These are phyloP conservation scores for Chaetorhynchus papuensis DNA, from an alignment of 2,113 vertebrate species.

Conservation along the genomic window DNA sequence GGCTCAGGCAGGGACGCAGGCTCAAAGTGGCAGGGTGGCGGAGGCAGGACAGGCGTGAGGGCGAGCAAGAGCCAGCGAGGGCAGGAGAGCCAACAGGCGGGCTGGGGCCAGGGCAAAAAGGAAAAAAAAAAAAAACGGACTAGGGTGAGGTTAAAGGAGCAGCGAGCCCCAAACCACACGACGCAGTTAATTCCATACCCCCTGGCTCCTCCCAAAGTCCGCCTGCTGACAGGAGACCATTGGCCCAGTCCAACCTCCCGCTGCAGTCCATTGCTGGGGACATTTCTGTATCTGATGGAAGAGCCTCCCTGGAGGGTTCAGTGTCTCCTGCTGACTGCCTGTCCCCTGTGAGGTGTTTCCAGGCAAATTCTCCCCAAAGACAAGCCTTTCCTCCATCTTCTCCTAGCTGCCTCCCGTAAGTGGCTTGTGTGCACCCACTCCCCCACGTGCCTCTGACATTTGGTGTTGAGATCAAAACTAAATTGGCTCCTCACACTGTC, in stretches of 20 bases:
- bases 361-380: not conserved
- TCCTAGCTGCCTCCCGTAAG: not conserved
- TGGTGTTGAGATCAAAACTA: not conserved
- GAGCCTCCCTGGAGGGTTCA: too few relatives aligned
- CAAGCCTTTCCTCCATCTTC: not conserved
- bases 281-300: rapidly evolving
- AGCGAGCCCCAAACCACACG: not conserved
- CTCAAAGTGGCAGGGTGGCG: not conserved
- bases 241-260: too few relatives aligned
- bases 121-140: rapidly evolving
- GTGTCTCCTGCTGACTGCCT: not conserved
- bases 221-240: not conserved
- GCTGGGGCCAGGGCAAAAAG: not conserved
- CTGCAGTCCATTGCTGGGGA: not conserved
- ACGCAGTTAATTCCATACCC: not conserved
- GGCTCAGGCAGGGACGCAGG: not conserved
- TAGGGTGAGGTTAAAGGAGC: not conserved
- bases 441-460: not conserved
- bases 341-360: rapidly evolving
- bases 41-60: not conserved
- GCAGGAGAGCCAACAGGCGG: not conserved
- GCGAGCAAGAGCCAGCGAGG: not conserved
- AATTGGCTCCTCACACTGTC: not conserved
- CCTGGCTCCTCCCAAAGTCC: not conserved
- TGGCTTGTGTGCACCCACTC: not conserved